Evolutionary conservation across 2,797 vertebrate genomes (phyloP), one percentile per base, ranked within the genome.

Genomic region (Esox lucius): DNA sequence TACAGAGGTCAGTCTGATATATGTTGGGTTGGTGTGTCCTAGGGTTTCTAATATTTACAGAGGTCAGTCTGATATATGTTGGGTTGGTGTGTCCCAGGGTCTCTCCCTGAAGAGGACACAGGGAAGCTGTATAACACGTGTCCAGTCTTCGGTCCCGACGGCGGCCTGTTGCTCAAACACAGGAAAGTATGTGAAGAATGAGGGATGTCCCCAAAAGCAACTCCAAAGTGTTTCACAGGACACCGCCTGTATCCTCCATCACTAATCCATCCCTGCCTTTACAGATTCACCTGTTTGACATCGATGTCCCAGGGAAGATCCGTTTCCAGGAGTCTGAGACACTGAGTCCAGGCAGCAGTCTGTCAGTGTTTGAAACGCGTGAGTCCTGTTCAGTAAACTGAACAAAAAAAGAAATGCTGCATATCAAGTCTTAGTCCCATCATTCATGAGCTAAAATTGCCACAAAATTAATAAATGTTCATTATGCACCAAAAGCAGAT

Each of bases 241-340:
- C 15, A 71, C 49, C n/a, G n/a, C 3, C 24, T 69, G 4, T 26
- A 39, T 39, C 13, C n/a, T 24, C 22, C 53, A 19, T 66, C 2
- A 56, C 24, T 74, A 19, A n/a, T 72, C 0, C 66, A 24, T 71
- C n/a, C 28, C 28, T 35, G 0, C 39, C n/a, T 7, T 16, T 71
- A 42, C 86, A 99, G 98, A 96, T 99, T 83, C 98, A 99, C 87
- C 94, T 99, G 65, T 99, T 99, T 91, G 95, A 99, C 87, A 98
- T 99, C 73, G 87, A 98, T 72, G 89, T 99, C 76, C 97, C 98
- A 0, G 97, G 97, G 73, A 98, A 97, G 90, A 98, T 99, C 81
- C 87, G 93, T 75, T 99, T 99, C 92, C 97, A 96, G 87, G 98
- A 99, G 85, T 99, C 98, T 0, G 94, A 98, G 93, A 98, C 93